Conservation (phyloP, 2,888 invertebrate genomes). For the Vesta saturnalis region DNA sequence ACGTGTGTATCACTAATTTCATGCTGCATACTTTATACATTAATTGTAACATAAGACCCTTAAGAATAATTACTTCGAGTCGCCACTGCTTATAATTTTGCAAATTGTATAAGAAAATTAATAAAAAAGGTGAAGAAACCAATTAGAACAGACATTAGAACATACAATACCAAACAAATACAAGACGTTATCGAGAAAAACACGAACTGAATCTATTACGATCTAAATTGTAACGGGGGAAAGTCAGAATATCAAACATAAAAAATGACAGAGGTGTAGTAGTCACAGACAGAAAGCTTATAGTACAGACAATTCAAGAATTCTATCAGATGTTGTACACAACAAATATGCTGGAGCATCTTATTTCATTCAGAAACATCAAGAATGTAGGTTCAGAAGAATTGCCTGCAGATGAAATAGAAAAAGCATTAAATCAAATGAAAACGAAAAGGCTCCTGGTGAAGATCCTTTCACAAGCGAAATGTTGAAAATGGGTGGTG, state of each 20-base stretch:
- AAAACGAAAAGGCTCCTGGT: background rate
- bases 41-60: too few relatives aligned
- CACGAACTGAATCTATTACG: background rate
- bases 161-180: background rate
- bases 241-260: background rate
- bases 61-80: too few relatives aligned
- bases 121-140: too few relatives aligned
- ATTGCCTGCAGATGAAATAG: background rate
- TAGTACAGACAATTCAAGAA: background rate
- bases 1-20: too few relatives aligned
- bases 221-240: background rate
- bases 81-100: too few relatives aligned
- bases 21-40: too few relatives aligned
- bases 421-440: background rate
- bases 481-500: constrained; percentile 9
- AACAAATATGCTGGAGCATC: too few relatives aligned
- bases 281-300: background rate
- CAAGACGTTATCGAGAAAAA: too few relatives aligned
- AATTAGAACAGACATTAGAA: background rate
- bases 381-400: background rate
- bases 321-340: too few relatives aligned
- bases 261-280: background rate
- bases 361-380: background rate
- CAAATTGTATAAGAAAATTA: too few relatives aligned
- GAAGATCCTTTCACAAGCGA: background rate